Conservation (phyloP, 23 tunicate species). For the Clavelina lepadiformis region DNA sequence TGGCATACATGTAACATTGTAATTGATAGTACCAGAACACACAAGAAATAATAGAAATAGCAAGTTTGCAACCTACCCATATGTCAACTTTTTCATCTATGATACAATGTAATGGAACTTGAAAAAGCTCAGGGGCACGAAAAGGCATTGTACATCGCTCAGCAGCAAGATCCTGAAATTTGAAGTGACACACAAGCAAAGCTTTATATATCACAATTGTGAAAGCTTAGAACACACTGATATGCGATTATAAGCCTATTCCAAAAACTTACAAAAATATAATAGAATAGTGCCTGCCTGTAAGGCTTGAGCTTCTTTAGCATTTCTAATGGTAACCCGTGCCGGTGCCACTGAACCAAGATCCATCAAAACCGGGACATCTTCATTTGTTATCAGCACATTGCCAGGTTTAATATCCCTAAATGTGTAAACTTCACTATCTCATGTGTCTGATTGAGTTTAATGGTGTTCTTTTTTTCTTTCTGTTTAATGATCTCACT, state of each 20-base stretch:
- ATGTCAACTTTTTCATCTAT: slow-evolving; percentile 96
- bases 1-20: too few species aligned
- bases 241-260: neutral
- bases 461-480: neutral
- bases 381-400: slow-evolving; percentile 67
- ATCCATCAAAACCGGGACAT: slow-evolving; percentile 84
- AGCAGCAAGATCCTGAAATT: slow-evolving; percentile 73
- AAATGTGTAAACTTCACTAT: neutral
- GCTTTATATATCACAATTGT: too few species aligned
- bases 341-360: slow-evolving; percentile 80
- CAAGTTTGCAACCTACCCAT: slow-evolving; percentile 68
- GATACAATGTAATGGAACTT: slow-evolving; percentile 57
- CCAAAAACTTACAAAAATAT: neutral
- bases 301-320: slow-evolving; percentile 67
- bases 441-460: neutral
- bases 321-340: slow-evolving; percentile 44
- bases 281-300: slow-evolving; percentile 31
- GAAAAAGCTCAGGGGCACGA: slow-evolving; percentile 94
- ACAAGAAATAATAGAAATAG: neutral
- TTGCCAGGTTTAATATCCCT: slow-evolving; percentile 97
- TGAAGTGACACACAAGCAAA: too few species aligned
- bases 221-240: neutral
- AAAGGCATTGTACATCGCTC: slow-evolving; percentile 93
- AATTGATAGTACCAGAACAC: neutral
- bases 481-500: too few species aligned